Base-by-base conservation (phyloP, 2,888 invertebrate genomes). In the Blomia tropicalis region DNA sequence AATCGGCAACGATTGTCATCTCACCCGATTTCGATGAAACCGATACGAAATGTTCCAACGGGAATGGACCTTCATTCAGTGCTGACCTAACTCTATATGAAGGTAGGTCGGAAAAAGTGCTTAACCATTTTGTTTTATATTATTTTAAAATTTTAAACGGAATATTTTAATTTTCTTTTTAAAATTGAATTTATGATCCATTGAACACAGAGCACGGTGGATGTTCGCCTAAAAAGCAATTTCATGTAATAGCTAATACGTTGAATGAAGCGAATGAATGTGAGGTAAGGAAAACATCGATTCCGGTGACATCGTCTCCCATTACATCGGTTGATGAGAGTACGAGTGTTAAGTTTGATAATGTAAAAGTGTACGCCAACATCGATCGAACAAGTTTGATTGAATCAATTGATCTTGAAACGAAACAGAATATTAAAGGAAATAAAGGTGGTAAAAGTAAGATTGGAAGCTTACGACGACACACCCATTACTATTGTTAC, bases 81-180 rank as follows among this genome's bases (percentile, higher is more conserved):
- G 61, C 61, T 2, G 61, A 61, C 32, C 27, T 61, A n/a, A 61
- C 61, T 30, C 31, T 61, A n/a, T 53, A 54, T 19, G 61, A 61
- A 56, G 56, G 56, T 56, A 27, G 2, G 56, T 32, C 11, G 5
- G 4, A 5, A 17, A 11, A 17, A 11, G 7, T 36, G 36, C 36
- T 17, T 11, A n/a, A n/a, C n/a, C n/a, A n/a, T n/a, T n/a, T 2
- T 36, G 36, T 32, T 32, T 41, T 41, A n/a, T 41, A 2, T 41
- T 3, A 4, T 41, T 41, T 3, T 41, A n/a, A n/a, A 2, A n/a
- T 41, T 2, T 2, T 41, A 41, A 41, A 4, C 41, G n/a, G 2
- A n/a, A 41, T 41, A n/a, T 14, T 43, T 43, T n/a, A 43, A 43
- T 11, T 5, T 5, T 11, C 44, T 11, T 56, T 2, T 56, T 54